These are phyloP conservation scores for Morus bassanus DNA, from an alignment of 2,797 vertebrate species.

Conservation along the genomic window DNA sequence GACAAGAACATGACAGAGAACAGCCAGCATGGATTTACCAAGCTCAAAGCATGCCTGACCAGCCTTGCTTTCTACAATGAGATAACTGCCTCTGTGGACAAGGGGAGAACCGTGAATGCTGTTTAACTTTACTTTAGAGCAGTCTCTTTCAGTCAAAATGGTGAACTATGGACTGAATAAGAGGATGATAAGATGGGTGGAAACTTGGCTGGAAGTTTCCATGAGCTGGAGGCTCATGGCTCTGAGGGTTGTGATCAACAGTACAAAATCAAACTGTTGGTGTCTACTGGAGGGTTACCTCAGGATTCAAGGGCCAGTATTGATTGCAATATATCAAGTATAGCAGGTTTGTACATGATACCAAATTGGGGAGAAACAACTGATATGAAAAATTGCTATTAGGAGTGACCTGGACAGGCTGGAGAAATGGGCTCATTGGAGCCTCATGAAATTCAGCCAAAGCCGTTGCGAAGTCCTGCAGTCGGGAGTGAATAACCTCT, in stretches of 20 bases:
- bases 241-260: not conserved
- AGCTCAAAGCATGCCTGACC: not conserved
- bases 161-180: not conserved
- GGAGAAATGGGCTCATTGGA: not conserved
- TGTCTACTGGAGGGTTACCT: not conserved
- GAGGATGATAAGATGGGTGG: not conserved
- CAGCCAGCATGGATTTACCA: not conserved
- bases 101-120: not conserved
- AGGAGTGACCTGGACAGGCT: not conserved
- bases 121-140: not conserved
- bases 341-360: not conserved
- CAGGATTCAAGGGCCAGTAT: not conserved
- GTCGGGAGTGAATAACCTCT: not conserved
- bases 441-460: not conserved
- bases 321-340: not conserved
- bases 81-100: not conserved
- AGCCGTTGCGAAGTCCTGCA: not conserved
- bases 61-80: not conserved
- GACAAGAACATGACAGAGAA: not conserved
- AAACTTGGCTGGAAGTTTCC: not conserved
- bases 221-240: not conserved
- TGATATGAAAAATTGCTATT: not conserved
- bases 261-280: not conserved
- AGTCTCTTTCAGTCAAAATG: not conserved
- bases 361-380: not conserved